phyloP scores from a whole-genome alignment of 2,113 vertebrate species.

The Chloebia gouldiae region DNA sequence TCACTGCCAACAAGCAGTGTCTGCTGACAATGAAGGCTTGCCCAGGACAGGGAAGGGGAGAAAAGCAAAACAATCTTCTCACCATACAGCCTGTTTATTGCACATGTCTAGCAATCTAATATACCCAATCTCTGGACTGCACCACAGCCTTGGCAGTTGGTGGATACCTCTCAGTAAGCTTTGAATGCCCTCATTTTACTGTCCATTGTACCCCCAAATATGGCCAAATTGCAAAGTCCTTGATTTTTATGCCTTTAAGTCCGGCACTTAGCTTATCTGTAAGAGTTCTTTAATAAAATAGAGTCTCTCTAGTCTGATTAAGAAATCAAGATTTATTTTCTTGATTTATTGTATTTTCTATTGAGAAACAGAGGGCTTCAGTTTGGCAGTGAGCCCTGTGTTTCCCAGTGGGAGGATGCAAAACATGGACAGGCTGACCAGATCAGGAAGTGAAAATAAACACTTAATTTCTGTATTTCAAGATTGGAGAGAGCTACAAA shows the following conservation, averaged over 20 bases:
- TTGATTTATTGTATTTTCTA: not conserved
- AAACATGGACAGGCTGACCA: not conserved
- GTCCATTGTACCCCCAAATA: not conserved
- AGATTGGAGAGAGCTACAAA: not conserved
- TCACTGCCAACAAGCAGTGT: fast-evolving
- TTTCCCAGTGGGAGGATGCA: not conserved
- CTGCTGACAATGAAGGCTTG: not conserved
- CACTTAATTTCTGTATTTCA: not conserved
- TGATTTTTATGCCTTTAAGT: not conserved
- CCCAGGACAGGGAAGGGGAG: not conserved
- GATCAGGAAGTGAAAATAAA: slow-evolving; percentile 10
- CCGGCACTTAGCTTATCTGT: not conserved
- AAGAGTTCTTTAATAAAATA: not conserved
- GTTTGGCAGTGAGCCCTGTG: not conserved
- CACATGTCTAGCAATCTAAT: not conserved
- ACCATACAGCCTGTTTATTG: not conserved
- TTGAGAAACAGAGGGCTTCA: not conserved
- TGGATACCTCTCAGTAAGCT: not conserved
- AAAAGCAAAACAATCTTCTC: not conserved
- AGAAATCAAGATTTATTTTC: slow-evolving; percentile 1
- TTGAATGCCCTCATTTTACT: not conserved
- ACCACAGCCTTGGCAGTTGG: not conserved
- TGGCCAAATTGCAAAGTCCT: not conserved
- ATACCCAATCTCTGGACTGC: not conserved
- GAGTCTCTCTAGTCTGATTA: not conserved